These are phyloP conservation scores for Heliornis fulica DNA, from an alignment of 2,113 vertebrate species.

Conservation along the genomic window DNA sequence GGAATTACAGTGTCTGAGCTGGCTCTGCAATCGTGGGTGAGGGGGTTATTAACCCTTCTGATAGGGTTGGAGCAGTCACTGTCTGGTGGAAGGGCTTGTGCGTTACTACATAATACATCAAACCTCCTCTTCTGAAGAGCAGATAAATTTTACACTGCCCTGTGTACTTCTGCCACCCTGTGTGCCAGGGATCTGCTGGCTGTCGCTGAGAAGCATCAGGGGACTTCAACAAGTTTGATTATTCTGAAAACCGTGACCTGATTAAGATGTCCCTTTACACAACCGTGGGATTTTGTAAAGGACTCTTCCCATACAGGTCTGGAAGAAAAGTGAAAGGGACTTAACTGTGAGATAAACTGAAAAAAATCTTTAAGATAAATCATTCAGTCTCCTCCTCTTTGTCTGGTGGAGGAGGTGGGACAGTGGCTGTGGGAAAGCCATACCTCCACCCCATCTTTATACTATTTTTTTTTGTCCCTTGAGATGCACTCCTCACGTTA, in stretches of 20 bases:
- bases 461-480: neutral
- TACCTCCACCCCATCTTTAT: neutral
- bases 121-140: neutral
- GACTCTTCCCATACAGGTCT: neutral
- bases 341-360: neutral
- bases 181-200: accelerated
- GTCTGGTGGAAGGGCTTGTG: neutral
- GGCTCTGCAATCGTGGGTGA: neutral
- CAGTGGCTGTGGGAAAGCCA: accelerated
- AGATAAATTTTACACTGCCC: neutral
- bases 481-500: neutral
- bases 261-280: neutral
- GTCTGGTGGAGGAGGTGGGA: neutral
- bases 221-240: neutral
- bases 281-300: neutral
- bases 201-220: neutral
- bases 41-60: slow-evolving; percentile 24
- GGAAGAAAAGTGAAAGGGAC: neutral
- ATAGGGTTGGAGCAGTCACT: neutral
- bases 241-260: neutral
- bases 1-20: neutral
- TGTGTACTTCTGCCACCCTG: neutral
- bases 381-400: neutral
- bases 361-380: neutral
- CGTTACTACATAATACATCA: neutral